Base-by-base conservation (phyloP, 2,888 invertebrate genomes). In the Perizoma affinitatum region DNA sequence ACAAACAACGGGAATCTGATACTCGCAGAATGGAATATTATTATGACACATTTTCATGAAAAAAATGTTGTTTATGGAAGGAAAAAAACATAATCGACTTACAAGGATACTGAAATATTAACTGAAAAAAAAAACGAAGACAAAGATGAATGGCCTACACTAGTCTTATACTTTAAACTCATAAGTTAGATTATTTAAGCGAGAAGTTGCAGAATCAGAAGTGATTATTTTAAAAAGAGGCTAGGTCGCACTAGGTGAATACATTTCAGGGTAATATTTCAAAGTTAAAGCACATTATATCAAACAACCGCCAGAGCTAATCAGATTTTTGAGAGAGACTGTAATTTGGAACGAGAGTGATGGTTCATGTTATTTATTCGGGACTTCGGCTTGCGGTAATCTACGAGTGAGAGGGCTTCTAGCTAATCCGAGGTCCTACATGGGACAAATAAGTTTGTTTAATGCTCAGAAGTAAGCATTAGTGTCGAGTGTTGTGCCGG, bases 381-480 rank as follows among this genome's bases (percentile, higher is more conserved):
- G 68, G 70, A 69, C 61, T 75, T 75, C 56, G 73, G 69, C 67
- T 73, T 68, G 67, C 69, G 67, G 70, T 75, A 79, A 80, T 83
- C 80, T 81, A 74, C 67, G 54, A 71, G 70, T 61, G 74, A 67
- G 76, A 74, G 38, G 54, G 74, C 72, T 71, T 75, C 73, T 74
- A 75, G 71, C 76, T 88, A 87, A 88, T 88, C 87, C 85, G 75
- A 77, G 78, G 73, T 79, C 77, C 76, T 86, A 80, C 80, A 82
- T 77, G 80, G 82, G 82, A 83, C 85, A 84, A 87, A 86, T 84
- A 87, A 86, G 83, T 86, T 86, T 82, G 79, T 85, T 84, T 84
- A 87, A 84, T 87, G 82, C 80, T 83, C 76, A 82, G 85, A 82
- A 85, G 82, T 85, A 82, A 84, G 86, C 81, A 88, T 88, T 87